Evolutionary conservation across 2,797 vertebrate genomes (phyloP).

Genomic region (Phoeniculus purpureus): DNA sequence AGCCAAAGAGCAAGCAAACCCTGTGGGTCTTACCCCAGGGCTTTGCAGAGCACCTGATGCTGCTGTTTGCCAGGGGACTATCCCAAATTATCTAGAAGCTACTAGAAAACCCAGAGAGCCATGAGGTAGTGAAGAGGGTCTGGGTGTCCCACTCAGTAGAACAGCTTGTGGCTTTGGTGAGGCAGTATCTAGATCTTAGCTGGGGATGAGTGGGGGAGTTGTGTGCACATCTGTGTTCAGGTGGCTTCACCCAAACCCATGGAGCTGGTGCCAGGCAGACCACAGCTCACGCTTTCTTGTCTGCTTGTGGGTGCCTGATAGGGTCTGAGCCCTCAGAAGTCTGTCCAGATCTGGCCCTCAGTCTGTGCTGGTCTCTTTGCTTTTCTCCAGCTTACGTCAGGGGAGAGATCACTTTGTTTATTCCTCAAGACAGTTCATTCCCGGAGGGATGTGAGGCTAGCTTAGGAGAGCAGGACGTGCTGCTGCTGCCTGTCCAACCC

Average conservation of each 20-base stretch:
- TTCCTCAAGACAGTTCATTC: not conserved
- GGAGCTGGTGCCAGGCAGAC: not conserved
- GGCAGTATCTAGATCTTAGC: no score
- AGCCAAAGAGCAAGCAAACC: not conserved
- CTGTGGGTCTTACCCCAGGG: not conserved
- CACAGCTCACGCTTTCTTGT: not conserved
- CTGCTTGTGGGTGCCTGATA: not conserved
- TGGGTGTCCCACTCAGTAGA: not conserved
- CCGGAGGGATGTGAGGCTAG: not conserved
- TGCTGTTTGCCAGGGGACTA: not conserved
- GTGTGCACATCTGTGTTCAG: not conserved
- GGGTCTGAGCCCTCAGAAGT: not conserved
- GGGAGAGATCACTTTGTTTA: not conserved
- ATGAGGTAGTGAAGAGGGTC: no score
- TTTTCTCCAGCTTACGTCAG: not conserved
- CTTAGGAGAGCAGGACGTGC: not conserved
- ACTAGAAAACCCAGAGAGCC: not conserved
- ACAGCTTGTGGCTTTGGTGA: not conserved
- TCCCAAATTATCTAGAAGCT: not conserved
- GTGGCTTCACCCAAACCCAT: not conserved
- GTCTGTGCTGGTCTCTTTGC: not conserved
- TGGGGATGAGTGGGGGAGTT: fast-evolving
- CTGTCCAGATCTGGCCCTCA: not conserved
- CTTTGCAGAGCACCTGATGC: not conserved
- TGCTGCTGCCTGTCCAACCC: not conserved